Conservation (phyloP, 2,888 invertebrate genomes). For the Hartigia nigra region DNA sequence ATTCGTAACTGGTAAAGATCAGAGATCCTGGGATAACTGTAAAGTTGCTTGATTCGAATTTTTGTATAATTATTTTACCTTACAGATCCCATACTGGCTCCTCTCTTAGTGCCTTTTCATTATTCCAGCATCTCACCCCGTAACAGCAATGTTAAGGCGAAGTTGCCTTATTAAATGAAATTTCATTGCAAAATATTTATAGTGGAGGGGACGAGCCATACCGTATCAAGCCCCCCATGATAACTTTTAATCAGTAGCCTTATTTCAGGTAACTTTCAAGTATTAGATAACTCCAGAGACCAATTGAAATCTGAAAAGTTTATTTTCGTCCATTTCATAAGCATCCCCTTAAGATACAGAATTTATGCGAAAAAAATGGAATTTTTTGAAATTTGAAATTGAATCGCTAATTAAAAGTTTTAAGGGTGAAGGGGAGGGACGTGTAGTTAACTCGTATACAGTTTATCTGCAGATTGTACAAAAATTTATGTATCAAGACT, state of each 20-base stretch:
- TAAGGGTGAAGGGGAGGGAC: not conserved
- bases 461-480: conserved; percentile 11
- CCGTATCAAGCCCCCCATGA: not conserved
- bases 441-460: conserved; percentile 10
- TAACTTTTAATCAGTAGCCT: conserved; percentile 23
- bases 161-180: conserved; percentile 18
- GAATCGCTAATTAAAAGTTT: conserved; percentile 9
- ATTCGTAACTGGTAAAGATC: not conserved
- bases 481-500: conserved; percentile 37
- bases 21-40: not conserved
- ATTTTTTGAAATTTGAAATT: too few relatives aligned
- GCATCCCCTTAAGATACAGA: too few relatives aligned
- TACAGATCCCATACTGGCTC: too few relatives aligned
- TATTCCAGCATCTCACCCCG: not conserved
- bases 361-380: too few relatives aligned
- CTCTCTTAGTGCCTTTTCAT: not conserved
- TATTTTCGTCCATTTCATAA: too few relatives aligned
- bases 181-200: conserved; percentile 24
- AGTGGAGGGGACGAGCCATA: not conserved
- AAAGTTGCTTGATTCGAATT: not conserved
- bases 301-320: too few relatives aligned
- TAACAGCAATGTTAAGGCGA: conserved; percentile 7
- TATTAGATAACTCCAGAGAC: not conserved
- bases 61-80: not conserved
- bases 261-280: not conserved